Evolutionary conservation across 2,797 vertebrate species (phyloP).

Genomic region (Champsocephalus esox): DNA sequence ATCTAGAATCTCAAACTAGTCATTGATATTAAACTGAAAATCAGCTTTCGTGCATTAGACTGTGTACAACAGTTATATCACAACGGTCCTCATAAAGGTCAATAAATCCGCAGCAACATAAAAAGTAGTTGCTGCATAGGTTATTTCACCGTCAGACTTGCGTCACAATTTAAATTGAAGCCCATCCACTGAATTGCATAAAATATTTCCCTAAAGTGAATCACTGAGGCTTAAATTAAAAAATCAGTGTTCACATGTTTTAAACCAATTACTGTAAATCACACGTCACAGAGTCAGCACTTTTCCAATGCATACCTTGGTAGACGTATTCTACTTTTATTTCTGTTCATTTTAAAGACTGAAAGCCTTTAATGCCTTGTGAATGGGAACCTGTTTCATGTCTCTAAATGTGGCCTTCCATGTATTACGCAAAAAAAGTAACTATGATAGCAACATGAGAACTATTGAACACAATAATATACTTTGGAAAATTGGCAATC

Average conservation of each 20-base stretch:
- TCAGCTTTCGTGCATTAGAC: constrained; percentile 37
- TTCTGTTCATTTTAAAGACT: not conserved
- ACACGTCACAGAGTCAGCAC: not conserved
- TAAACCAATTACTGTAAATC: not conserved
- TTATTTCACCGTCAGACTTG: constrained; percentile 28
- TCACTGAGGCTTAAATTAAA: not conserved
- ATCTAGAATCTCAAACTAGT: not conserved
- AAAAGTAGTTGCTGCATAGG: constrained; percentile 21
- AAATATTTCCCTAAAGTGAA: not conserved
- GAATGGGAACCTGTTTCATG: not conserved
- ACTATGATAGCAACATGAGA: no score
- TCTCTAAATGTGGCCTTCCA: not conserved
- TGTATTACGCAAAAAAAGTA: not conserved
- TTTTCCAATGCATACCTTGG: not conserved
- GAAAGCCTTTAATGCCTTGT: not conserved
- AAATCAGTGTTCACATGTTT: not conserved
- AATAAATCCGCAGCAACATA: constrained; percentile 48
- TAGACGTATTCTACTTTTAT: not conserved
- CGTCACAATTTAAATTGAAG: constrained; percentile 33
- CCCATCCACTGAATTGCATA: not conserved
- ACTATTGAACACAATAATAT: not conserved
- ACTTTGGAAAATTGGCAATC: not conserved
- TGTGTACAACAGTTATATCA: constrained; percentile 33
- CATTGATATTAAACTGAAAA: constrained; percentile 29
- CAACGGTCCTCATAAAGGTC: constrained; percentile 34